phyloP scores from a whole-genome alignment of 2,888 invertebrate genomes.

The Lepeophtheirus nordmannii region DNA sequence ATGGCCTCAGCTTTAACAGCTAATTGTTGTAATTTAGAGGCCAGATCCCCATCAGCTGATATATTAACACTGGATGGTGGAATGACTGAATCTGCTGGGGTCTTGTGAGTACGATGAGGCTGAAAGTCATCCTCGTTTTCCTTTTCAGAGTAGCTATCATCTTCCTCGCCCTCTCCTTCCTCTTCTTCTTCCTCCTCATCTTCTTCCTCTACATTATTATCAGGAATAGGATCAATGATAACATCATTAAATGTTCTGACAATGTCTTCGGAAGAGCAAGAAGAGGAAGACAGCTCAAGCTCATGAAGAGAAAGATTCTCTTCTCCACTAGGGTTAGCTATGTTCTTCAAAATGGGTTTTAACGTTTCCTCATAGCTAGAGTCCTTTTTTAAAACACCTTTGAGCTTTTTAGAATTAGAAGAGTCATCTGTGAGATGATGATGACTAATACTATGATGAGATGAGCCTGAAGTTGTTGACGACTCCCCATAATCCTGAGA shows the following conservation, averaged over 20 bases:
- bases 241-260: conserved; percentile 22
- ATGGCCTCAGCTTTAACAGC: conserved; percentile 12
- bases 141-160: neutral
- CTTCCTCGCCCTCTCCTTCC: neutral
- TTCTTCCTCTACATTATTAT: neutral
- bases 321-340: neutral
- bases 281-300: neutral
- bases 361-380: conserved; percentile 25
- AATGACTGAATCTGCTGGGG: conserved; percentile 5
- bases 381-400: conserved; percentile 29
- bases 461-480: neutral
- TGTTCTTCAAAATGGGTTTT: conserved; percentile 27
- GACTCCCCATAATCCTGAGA: neutral
- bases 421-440: too few species aligned
- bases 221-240: conserved; percentile 22
- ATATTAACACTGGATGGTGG: conserved; percentile 16
- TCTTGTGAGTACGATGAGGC: neutral
- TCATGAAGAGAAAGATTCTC: neutral
- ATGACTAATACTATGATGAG: neutral
- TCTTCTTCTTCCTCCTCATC: neutral
- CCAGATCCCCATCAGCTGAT: conserved; percentile 21
- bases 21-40: conserved; percentile 16
- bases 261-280: conserved; percentile 14
- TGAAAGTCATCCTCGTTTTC: neutral
- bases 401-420: conserved; percentile 7